phyloP scores from a whole-genome alignment of 2,888 invertebrate genomes.

The Mythimna impura region DNA sequence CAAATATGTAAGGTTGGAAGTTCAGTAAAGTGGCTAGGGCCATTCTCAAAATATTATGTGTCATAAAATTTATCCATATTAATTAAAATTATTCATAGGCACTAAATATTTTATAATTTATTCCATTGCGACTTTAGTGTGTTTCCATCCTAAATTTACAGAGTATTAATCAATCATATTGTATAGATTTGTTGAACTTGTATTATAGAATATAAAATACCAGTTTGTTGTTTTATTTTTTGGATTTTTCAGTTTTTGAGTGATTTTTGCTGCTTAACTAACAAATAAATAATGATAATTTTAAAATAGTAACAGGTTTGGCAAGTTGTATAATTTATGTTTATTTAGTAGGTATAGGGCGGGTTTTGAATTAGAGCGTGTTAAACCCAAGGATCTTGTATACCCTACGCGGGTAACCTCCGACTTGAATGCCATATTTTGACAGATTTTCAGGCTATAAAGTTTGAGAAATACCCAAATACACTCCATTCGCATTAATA shows the following conservation, averaged over 20 bases:
- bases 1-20: slow-evolving; percentile 60
- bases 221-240: slow-evolving; percentile 67
- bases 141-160: slow-evolving; percentile 71
- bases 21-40: slow-evolving; percentile 46
- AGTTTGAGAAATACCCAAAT: no score
- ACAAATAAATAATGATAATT: slow-evolving; percentile 44
- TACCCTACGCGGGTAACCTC: no score
- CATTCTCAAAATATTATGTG: slow-evolving; percentile 38
- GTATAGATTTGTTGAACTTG: slow-evolving; percentile 84
- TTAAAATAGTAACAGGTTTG: background rate
- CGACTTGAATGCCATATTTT: no score
- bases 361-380: no score
- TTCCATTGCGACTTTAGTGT: slow-evolving; percentile 61
- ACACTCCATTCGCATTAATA: no score
- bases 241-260: slow-evolving; percentile 43
- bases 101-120: slow-evolving; percentile 23
- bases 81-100: slow-evolving; percentile 11
- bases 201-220: slow-evolving; percentile 81
- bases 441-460: no score
- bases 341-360: no score
- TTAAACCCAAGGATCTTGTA: no score
- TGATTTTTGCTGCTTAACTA: slow-evolving; percentile 60
- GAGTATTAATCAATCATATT: slow-evolving; percentile 78
- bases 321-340: no score
- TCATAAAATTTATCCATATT: slow-evolving; percentile 26